These are phyloP conservation scores for Apteryx mantelli DNA, from an alignment of 2,113 vertebrate species.

Conservation along the genomic window DNA sequence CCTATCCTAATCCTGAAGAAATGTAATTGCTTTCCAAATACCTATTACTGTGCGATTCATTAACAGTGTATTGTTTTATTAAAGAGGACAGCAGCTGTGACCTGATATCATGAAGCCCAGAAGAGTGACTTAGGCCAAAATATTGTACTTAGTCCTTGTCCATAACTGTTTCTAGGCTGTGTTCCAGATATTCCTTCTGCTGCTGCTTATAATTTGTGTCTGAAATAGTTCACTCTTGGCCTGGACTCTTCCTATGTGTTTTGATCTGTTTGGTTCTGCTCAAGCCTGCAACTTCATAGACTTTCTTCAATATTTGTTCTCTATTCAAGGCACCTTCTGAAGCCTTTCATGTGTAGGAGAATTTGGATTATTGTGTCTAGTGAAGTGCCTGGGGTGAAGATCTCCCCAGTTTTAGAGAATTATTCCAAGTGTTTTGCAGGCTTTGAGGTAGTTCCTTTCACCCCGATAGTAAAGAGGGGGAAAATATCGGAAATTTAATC, in stretches of 20 bases:
- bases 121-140: background rate
- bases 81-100: constrained; percentile 7
- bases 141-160: background rate
- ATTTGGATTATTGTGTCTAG: background rate
- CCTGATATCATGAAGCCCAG: background rate
- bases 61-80: background rate
- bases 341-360: background rate
- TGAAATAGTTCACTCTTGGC: background rate
- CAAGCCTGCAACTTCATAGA: background rate
- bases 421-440: background rate
- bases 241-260: background rate
- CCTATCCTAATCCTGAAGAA: background rate
- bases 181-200: constrained; percentile 3
- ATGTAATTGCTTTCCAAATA: background rate
- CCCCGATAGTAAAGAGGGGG: background rate
- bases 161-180: background rate
- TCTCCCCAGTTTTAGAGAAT: background rate
- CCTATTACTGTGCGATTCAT: background rate
- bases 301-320: background rate
- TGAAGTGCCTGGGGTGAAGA: background rate
- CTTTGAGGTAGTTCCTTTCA: background rate
- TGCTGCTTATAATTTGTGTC: background rate
- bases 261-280: background rate
- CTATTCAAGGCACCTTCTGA: background rate
- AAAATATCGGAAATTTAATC: background rate